Percentiles rank a stretch among this genome's conserved stretches.
These are phyloP conservation scores for Gymnoscopelus braueri DNA, from an alignment of 2,797 vertebrate genomes.

Conservation along the genomic window DNA sequence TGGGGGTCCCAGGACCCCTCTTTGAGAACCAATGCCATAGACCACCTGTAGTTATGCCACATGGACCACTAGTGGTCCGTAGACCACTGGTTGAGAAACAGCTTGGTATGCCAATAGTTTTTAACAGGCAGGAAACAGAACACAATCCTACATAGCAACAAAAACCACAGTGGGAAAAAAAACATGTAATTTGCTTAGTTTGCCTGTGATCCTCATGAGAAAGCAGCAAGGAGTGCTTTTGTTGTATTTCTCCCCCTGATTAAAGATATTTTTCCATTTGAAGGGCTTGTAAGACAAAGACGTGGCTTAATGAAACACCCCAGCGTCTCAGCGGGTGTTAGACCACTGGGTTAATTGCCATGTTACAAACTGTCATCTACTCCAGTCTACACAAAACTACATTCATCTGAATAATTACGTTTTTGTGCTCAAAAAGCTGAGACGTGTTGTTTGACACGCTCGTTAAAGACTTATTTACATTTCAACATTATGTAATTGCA, in stretches of 20 bases:
- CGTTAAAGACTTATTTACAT: neutral
- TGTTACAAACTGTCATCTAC: slow-evolving; percentile 6
- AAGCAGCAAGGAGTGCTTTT: slow-evolving; percentile 1
- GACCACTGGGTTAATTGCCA: slow-evolving; percentile 20
- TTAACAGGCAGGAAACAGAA: slow-evolving; percentile 55
- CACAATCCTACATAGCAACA: slow-evolving; percentile 39
- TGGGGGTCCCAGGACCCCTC: too few relatives aligned
- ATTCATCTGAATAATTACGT: slow-evolving; percentile 11
- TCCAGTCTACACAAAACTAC: slow-evolving; percentile 7
- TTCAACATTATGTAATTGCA: too few relatives aligned
- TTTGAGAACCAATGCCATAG: too few relatives aligned
- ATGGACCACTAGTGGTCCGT: too few relatives aligned
- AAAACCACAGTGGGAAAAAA: slow-evolving; percentile 49
- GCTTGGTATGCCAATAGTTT: slow-evolving; percentile 49
- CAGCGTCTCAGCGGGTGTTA: neutral
- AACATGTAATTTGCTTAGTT: slow-evolving; percentile 3
- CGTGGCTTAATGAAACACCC: slow-evolving; percentile 6
- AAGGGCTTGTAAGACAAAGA: slow-evolving; percentile 3
- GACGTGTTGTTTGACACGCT: neutral
- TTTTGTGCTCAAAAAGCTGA: neutral
- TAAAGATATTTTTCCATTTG: neutral
- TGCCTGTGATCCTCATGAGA: slow-evolving; percentile 27
- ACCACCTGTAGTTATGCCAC: too few relatives aligned
- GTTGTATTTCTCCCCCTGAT: neutral
- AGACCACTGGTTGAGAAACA: too few relatives aligned